A percentile compares a stretch with the other conserved stretches of the same genome.
These are phyloP conservation scores for Acronicta alni DNA, from an alignment of 2,888 invertebrate genomes.

Conservation along the genomic window DNA sequence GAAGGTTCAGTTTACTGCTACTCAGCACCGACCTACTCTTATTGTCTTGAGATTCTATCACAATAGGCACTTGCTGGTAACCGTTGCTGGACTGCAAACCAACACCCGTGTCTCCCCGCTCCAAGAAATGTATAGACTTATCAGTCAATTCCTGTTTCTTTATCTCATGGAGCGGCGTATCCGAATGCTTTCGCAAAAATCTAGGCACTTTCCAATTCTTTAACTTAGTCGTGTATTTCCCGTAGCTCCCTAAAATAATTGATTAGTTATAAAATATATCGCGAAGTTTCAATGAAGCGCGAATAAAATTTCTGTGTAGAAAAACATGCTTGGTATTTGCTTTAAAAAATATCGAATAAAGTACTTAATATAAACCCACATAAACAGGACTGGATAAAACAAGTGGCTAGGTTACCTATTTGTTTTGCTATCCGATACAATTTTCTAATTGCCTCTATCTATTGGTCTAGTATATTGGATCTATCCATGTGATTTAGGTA, in stretches of 20 bases:
- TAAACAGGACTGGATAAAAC: no score
- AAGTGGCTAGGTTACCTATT: no score
- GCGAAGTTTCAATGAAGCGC: no score
- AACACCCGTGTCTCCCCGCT: slow-evolving; percentile 70
- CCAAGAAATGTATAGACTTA: slow-evolving; percentile 76
- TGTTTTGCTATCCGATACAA: no score
- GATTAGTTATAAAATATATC: not conserved
- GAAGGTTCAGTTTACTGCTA: slow-evolving; percentile 83
- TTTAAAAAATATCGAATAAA: no score
- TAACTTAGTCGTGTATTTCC: slow-evolving; percentile 88
- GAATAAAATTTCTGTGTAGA: no score
- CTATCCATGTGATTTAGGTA: no score
- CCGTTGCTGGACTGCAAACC: slow-evolving; percentile 80
- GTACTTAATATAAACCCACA: no score
- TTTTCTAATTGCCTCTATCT: no score
- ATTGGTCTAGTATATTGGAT: no score
- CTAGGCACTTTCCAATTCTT: slow-evolving; percentile 92
- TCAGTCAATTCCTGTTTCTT: slow-evolving; percentile 82
- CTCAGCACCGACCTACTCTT: slow-evolving; percentile 70
- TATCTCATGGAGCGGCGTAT: slow-evolving; percentile 84
- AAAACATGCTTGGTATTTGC: no score
- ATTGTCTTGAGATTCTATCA: slow-evolving; percentile 88
- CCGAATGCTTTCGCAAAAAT: slow-evolving; percentile 90
- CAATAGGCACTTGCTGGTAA: slow-evolving; percentile 91
- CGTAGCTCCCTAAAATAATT: slow-evolving; percentile 87